Evolutionary conservation across 2,888 invertebrate genomes (phyloP), one percentile per base, ranked within the genome.

Genomic region (Andrena bucephala): DNA sequence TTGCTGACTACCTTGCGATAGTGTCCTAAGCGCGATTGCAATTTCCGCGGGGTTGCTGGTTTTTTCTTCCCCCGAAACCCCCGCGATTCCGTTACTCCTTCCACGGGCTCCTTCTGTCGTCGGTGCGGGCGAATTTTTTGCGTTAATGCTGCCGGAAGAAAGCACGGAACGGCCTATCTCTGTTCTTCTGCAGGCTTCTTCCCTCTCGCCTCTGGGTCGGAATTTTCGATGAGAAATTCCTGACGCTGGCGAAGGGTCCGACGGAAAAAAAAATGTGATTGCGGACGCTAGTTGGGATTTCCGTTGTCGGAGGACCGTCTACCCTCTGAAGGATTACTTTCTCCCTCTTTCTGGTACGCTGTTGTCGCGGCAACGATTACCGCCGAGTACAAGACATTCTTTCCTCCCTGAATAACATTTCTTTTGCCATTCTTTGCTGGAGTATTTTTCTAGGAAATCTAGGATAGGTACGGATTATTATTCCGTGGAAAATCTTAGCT

Each of bases 11-110:
- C 73, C 79, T 81, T 78, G 75, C 73, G 77, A 73, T 71, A 74
- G 80, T 77, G 78, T 87, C 75, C 86, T 89, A 86, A 90, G 87
- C 86, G 83, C 81, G 87, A 90, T 89, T 89, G 89, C 88, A 89
- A 91, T 92, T 89, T 88, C 80, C 80, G 80, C 79, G 68, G 79
- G 80, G 42, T 20, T 62, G 62, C 13, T 16, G 69, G 10, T 42
- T 86, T 80, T 87, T 85, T 42, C 42, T 42, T 42, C 42, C 42
- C 75, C 60, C 76, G 60, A 77, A 67, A 31, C 68, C 60, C 69
- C 62, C 75, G 42, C 81, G 68, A 79, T 71, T 48, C 69, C 73
- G 60, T 75, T 57, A 52, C 62, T 59, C 69, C 66, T 6, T 24
- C 60, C 73, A 8, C 75, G 75, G 57, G 42, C 59, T 31, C 59